Evolutionary conservation across 2,797 vertebrate genomes (phyloP), one percentile per base, ranked within the genome.

Genomic region (Oreonectes daqikongensis): DNA sequence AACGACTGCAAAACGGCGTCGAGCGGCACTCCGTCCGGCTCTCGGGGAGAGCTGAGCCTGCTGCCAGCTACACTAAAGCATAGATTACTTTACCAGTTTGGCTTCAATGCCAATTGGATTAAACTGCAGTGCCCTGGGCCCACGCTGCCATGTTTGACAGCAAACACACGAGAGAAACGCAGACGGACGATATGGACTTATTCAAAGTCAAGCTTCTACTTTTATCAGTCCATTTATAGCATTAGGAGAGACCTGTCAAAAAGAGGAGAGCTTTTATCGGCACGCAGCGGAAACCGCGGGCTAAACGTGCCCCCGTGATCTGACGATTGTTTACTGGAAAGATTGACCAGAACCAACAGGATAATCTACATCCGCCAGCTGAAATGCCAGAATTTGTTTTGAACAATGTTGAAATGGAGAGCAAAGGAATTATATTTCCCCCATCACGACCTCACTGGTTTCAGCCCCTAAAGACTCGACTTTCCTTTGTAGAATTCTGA

Each of bases 1-100:
- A 75, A 81, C 65, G 80, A 78, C 87, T 81, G 85, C 84, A 87
- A 90, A 88, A 90, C 26, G 86, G 86, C 86, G 80, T 86, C 85
- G 78, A 80, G 86, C 15, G 57, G 46, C 20, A 20, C 38, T 40
- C 40, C 11, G 44, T 82, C 86, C 88, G 87, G 90, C 89, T 92
- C 88, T 91, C 86, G 87, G 87, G 87, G 86, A 70, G 77, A 76
- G 86, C 84, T 85, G 65, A 77, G 74, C 55, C 69, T 7, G 57
- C 0, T 87, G 89, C 91, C 93, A 93, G 91, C 89, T 79, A 83
- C 85, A 86, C 92, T 89, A 90, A 93, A 87, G 90, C 91, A 84
- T 87, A 93, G 92, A 93, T 94, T 94, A 94, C 89, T 93, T 93
- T 90, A 93, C 90, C 91, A 92, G 90, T 93, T 90, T 91, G 92